Evolutionary conservation across 2,113 vertebrate genomes (phyloP), one percentile per base, ranked within the genome.

Genomic region (Lasiurus cinereus): DNA sequence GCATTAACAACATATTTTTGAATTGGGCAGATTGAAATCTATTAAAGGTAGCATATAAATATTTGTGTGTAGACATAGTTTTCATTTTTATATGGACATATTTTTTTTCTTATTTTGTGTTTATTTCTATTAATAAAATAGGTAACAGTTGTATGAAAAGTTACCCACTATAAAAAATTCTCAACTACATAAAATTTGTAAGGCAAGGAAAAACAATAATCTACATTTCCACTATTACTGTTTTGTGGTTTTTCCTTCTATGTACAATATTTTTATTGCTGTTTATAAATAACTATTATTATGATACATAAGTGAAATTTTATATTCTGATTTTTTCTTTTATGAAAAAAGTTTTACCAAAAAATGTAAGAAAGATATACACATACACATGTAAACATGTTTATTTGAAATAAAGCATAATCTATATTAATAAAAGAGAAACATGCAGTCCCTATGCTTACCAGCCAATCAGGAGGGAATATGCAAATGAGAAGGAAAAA

Each of bases 101-200:
- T 29, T 59, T 59, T 76, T 76, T 31, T 46, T 43, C 31, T 79
- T 66, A 79, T 50, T 74, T 59, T 48, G 72, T 43, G 70, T 59
- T 54, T 84, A 70, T 84, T 85, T 85, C 48, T 78, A 14, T 67
- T 86, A 46, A 70, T 64, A 27, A 87, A 85, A 85, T 69, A 84
- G 83, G 0, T 50, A 64, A 93, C 54, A 2, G 0, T 46, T 56
- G 3, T 86, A 59, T 78, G 33, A 52, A 50, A 90, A 88, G 18
- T 22, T 73, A 50, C 13, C 73, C n/a, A 62, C 15, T 64, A 7
- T 16, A 88, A 48, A 66, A 67, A 67, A 36, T 66, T 50, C 43
- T 10, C 76, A 92, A 66, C 1, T 36, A 24, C 29, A 31, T 18
- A 52, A 39, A 69, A 69, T 1, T 3, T 56, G 88, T 82, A 62